Percentiles rank a stretch among this genome's conserved stretches.
phyloP scores from a whole-genome alignment of 2,888 invertebrate species.

The Cosmia trapezina region DNA sequence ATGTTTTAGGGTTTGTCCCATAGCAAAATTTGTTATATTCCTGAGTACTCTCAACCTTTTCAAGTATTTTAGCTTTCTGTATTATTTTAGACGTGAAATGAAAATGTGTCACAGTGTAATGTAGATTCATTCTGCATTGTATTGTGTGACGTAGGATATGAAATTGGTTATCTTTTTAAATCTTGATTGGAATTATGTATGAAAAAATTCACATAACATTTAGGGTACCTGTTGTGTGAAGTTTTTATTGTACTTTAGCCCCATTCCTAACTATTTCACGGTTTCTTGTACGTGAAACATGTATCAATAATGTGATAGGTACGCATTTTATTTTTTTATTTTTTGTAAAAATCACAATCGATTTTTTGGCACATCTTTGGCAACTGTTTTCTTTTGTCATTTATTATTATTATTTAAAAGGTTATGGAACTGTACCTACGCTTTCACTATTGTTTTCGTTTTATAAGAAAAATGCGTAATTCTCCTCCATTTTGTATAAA shows the following conservation, averaged over 20 bases:
- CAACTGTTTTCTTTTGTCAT: not conserved
- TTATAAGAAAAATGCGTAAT: conserved; percentile 78
- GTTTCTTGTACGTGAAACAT: not conserved
- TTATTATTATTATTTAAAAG: not conserved
- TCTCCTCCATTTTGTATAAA: conserved; percentile 77
- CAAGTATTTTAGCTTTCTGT: not conserved
- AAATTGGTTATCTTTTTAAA: not conserved
- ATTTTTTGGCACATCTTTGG: conserved; percentile 48
- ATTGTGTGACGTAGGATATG: not conserved
- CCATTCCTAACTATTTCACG: not conserved
- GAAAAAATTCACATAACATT: not conserved
- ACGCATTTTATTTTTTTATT: not conserved
- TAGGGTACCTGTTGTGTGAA: not conserved
- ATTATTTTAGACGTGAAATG: not conserved
- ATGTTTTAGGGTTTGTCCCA: not conserved
- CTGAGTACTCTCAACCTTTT: not conserved
- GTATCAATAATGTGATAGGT: too few relatives aligned
- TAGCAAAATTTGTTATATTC: not conserved
- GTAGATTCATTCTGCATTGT: not conserved
- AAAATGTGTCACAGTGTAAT: not conserved
- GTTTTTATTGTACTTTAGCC: conserved; percentile 1
- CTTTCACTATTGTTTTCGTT: not conserved
- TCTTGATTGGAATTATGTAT: not conserved
- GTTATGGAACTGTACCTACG: not conserved
- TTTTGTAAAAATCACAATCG: not conserved